phyloP scores from a whole-genome alignment of 2,888 invertebrate genomes.

The Lumbricus terrestris region DNA sequence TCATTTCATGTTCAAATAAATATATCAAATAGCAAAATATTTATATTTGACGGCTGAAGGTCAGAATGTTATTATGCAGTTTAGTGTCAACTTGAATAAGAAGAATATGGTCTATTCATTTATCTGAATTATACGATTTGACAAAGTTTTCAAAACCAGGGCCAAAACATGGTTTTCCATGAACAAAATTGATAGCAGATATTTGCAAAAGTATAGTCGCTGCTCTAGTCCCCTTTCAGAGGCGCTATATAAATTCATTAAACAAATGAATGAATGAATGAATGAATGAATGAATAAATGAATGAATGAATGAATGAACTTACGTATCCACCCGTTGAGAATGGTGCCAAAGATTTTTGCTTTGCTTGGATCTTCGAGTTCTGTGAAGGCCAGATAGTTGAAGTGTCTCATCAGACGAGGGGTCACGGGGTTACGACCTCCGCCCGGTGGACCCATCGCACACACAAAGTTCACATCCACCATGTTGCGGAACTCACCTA shows the following conservation, averaged over 20 bases:
- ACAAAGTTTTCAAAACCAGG: not conserved
- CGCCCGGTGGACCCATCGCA: slow-evolving; percentile 80
- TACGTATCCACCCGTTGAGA: slow-evolving; percentile 69
- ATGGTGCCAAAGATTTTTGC: slow-evolving; percentile 72
- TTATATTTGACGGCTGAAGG: too few relatives aligned
- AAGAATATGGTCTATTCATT: not conserved
- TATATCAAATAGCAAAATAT: too few relatives aligned
- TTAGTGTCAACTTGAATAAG: not conserved
- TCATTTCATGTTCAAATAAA: too few relatives aligned
- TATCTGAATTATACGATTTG: not conserved
- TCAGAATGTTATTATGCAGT: not conserved
- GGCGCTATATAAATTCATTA: too few relatives aligned
- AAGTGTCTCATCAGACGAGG: slow-evolving; percentile 73
- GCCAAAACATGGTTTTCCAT: too few relatives aligned
- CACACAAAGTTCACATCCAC: slow-evolving; percentile 73
- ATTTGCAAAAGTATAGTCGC: too few relatives aligned
- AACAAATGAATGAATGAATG: too few relatives aligned
- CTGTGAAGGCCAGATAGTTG: slow-evolving; percentile 76
- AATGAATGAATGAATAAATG: too few relatives aligned
- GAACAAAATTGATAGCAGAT: too few relatives aligned
- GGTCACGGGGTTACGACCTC: slow-evolving; percentile 77
- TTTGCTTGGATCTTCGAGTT: slow-evolving; percentile 75
- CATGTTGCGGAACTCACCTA: slow-evolving; percentile 68
- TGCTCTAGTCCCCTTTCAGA: too few relatives aligned
- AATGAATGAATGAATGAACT: too few relatives aligned